phyloP scores from a whole-genome alignment of 2,888 invertebrate species.

The Lapara coniferarum region DNA sequence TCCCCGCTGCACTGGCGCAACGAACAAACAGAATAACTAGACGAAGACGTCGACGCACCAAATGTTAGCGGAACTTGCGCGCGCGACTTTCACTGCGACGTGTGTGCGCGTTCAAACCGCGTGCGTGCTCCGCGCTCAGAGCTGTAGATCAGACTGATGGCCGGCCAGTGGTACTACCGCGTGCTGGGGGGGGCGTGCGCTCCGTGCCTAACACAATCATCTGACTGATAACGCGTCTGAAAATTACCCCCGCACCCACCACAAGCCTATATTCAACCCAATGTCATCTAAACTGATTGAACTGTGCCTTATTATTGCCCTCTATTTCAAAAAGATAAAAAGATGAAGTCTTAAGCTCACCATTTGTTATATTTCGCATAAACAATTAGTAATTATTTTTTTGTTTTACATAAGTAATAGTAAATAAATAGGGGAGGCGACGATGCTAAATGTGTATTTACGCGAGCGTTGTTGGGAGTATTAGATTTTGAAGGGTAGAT shows the following conservation, averaged over 20 bases:
- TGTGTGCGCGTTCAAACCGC: slow-evolving; percentile 59
- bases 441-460: too few species aligned
- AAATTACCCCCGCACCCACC: slow-evolving; percentile 57
- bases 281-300: background rate
- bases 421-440: too few species aligned
- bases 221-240: slow-evolving; percentile 64
- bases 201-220: slow-evolving; percentile 41
- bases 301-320: slow-evolving; percentile 6
- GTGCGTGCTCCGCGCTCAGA: slow-evolving; percentile 73
- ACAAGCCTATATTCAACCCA: background rate
- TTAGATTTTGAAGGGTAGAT: too few species aligned
- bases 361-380: background rate
- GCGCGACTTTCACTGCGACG: slow-evolving; percentile 77
- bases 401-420: background rate
- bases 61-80: slow-evolving; percentile 73
- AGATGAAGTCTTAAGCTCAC: slow-evolving; percentile 1
- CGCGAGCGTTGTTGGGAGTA: too few species aligned
- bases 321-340: slow-evolving; percentile 12
- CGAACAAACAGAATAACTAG: slow-evolving; percentile 79
- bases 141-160: slow-evolving; percentile 69
- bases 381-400: background rate
- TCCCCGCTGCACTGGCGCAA: slow-evolving; percentile 81
- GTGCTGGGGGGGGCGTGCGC: slow-evolving; percentile 53
- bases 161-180: slow-evolving; percentile 41
- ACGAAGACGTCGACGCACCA: slow-evolving; percentile 76